Conservation (phyloP, 2,113 vertebrate species). For the Toxotes jaculatrix region DNA sequence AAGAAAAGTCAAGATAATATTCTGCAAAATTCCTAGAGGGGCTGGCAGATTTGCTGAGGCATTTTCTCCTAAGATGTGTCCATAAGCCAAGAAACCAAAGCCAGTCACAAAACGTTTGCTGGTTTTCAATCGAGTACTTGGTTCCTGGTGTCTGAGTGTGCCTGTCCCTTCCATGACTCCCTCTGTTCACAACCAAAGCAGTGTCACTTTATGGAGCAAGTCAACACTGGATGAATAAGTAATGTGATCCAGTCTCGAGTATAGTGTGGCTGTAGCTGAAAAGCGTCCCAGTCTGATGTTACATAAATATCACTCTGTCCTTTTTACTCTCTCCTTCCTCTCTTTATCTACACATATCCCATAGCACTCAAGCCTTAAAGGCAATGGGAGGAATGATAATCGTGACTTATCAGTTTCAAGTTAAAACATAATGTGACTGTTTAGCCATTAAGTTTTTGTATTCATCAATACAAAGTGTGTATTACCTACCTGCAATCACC, state of each 20-base stretch:
- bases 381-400: neutral
- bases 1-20: constrained; percentile 13
- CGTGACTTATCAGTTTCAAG: neutral
- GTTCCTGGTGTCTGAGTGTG: constrained; percentile 5
- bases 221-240: constrained; percentile 60
- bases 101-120: neutral
- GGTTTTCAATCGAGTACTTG: constrained; percentile 11
- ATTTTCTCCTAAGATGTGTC: neutral
- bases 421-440: neutral
- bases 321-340: neutral
- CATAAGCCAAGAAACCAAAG: neutral
- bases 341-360: constrained; percentile 9
- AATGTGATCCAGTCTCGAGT: constrained; percentile 34
- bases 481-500: neutral
- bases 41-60: neutral
- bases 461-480: neutral
- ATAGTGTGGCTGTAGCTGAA: constrained; percentile 29
- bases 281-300: constrained; percentile 34
- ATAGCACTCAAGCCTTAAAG: constrained; percentile 3
- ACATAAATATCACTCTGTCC: constrained; percentile 21
- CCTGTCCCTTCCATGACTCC: constrained; percentile 37
- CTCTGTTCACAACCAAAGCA: constrained; percentile 10
- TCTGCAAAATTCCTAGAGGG: constrained; percentile 2
- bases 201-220: constrained; percentile 52
- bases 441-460: neutral